Evolutionary conservation across 2,113 vertebrate species (phyloP).

Genomic region (Solenodon paradoxus): DNA sequence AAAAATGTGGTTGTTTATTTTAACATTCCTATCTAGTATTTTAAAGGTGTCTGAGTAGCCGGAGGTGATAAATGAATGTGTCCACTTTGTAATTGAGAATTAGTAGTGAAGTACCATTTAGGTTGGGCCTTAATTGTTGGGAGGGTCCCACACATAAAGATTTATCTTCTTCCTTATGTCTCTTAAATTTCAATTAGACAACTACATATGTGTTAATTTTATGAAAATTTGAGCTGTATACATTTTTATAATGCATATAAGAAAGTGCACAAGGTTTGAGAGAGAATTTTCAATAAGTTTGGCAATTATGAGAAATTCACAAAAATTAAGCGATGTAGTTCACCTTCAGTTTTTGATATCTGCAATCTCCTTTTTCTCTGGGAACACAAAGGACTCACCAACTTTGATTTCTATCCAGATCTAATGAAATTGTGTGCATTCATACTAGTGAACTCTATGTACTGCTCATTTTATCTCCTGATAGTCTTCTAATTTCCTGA

Average conservation of each 20-base stretch:
- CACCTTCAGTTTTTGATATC: not conserved
- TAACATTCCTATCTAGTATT: not conserved
- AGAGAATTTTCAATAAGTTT: not conserved
- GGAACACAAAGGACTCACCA: no score
- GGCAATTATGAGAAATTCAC: not conserved
- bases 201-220: not conserved
- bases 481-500: not conserved
- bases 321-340: not conserved
- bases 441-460: not conserved
- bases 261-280: not conserved
- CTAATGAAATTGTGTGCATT: not conserved
- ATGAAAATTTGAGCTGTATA: not conserved
- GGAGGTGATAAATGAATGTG: not conserved
- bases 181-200: not conserved
- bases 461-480: accelerated
- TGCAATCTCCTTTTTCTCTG: not conserved
- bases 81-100: not conserved
- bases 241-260: not conserved
- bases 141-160: not conserved
- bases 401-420: not conserved
- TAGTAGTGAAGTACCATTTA: not conserved
- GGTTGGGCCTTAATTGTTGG: not conserved
- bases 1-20: not conserved
- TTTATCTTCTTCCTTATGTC: not conserved
- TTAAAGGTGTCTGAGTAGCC: not conserved